Percentiles rank a stretch among this genome's conserved stretches.
phyloP scores from a whole-genome alignment of 2,888 invertebrate species.

The Cancer borealis region DNA sequence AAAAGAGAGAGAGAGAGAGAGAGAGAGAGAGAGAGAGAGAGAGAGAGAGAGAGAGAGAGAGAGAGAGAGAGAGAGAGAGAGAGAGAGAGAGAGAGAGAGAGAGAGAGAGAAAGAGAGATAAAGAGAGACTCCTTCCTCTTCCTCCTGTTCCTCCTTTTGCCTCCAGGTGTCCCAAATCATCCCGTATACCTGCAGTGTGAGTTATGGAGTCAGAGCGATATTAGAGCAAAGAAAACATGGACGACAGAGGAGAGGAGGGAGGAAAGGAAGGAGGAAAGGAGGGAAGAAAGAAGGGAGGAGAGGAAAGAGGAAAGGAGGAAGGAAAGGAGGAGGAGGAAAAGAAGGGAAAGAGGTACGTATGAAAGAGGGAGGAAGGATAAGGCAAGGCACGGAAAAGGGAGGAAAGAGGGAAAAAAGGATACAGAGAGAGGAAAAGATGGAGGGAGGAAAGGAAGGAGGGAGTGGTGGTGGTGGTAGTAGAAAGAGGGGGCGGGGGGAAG shows the following conservation, averaged over 20 bases:
- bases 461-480: neutral
- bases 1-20: too few species aligned
- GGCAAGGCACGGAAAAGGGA: neutral
- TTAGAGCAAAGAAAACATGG: neutral
- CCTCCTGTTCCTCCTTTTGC: too few species aligned
- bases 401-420: neutral
- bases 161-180: too few species aligned
- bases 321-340: neutral
- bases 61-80: neutral
- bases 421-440: neutral
- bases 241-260: neutral
- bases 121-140: neutral
- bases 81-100: slow-evolving; percentile 10
- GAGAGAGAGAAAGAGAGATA: slow-evolving; percentile 22
- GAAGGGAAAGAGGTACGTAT: neutral
- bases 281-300: neutral
- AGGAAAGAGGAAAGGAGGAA: neutral
- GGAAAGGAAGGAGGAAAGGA: neutral
- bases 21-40: too few species aligned
- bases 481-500: neutral
- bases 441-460: neutral
- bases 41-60: too few species aligned
- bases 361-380: neutral
- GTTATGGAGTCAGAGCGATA: neutral
- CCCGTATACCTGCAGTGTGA: neutral